phyloP scores from a whole-genome alignment of 23 tunicate genomes.

The Diplosoma virens region DNA sequence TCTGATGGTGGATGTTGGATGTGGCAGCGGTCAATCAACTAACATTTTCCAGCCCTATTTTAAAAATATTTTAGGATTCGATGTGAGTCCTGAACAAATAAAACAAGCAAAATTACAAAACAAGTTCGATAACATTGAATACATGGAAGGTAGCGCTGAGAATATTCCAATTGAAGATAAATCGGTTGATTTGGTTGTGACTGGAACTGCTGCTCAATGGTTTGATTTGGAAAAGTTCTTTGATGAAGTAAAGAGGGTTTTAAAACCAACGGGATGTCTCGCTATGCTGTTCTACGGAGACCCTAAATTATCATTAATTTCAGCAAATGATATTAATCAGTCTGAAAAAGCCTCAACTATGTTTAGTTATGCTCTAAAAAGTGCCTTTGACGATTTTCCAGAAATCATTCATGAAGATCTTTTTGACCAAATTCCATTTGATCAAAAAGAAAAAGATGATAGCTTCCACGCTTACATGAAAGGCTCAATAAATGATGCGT shows the following conservation, averaged over 20 bases:
- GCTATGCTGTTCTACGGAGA: slow-evolving; percentile 39
- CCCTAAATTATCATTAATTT: not conserved
- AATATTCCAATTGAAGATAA: slow-evolving; percentile 20
- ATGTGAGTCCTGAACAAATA: slow-evolving; percentile 37
- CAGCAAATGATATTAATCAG: not conserved
- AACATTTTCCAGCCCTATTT: slow-evolving; percentile 14
- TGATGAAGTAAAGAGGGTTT: slow-evolving; percentile 35
- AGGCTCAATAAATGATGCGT: not conserved
- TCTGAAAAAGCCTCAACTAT: not conserved
- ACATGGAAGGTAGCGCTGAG: slow-evolving; percentile 35
- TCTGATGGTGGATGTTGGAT: slow-evolving; percentile 53
- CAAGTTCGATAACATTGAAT: slow-evolving; percentile 1
- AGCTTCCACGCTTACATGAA: not conserved
- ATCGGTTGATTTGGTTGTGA: slow-evolving; percentile 42
- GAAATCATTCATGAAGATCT: not conserved
- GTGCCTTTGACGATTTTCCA: not conserved
- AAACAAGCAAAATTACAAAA: slow-evolving; percentile 31
- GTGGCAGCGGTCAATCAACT: slow-evolving; percentile 54
- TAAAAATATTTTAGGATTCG: slow-evolving; percentile 21
- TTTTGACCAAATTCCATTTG: slow-evolving; percentile 6
- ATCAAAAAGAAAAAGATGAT: not conserved
- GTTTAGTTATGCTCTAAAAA: not conserved
- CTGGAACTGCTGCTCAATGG: slow-evolving; percentile 61
- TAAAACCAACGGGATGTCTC: slow-evolving; percentile 48
- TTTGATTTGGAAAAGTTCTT: slow-evolving; percentile 46